Base-by-base conservation (phyloP, 2,797 vertebrate species). In the Synanceia verrucosa region DNA sequence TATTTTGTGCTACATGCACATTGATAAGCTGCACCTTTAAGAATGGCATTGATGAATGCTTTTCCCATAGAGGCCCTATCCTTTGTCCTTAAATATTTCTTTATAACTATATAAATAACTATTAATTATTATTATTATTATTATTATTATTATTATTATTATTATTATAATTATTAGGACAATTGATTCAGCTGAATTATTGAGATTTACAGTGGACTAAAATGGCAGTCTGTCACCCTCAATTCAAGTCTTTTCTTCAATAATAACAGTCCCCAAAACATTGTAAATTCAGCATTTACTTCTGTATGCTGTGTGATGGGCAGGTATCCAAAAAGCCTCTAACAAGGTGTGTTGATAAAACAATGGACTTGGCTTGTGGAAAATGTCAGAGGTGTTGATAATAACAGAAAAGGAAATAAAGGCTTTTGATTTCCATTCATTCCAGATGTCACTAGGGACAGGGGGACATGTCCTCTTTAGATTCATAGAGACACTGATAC, bases 331-430 rank as follows among this genome's bases (percentile, higher is more conserved):
- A 73, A 84, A 76, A 34, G 31, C 69, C 47, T 76, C 47, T n/a
- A 64, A 65, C 70, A 21, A 76, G 52, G 72, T 64, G 79, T 85
- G 81, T 84, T 86, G 84, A 90, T 89, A 65, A 82, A 89, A 89
- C 90, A 86, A 13, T 19, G 63, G 50, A 59, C 29, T 23, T 41
- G 51, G 60, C 72, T 77, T 65, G 37, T 70, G 55, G 39, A 47
- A 88, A 89, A 86, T 82, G 82, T 88, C 85, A 87, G 11, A 31
- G 3, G 47, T 75, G 87, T 84, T 87, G 73, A 78, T 78, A 31
- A 65, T 57, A 82, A 73, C 63, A 56, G 9, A 59, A 34, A 58
- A 34, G 56, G 65, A 74, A 79, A 88, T 73, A 73, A 74, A 75
- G 66, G 69, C 37, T 70, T 61, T n/a, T n/a, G n/a, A n/a, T n/a